Conservation (phyloP, 2,888 invertebrate species). For the Zygogramma bicolorata region DNA sequence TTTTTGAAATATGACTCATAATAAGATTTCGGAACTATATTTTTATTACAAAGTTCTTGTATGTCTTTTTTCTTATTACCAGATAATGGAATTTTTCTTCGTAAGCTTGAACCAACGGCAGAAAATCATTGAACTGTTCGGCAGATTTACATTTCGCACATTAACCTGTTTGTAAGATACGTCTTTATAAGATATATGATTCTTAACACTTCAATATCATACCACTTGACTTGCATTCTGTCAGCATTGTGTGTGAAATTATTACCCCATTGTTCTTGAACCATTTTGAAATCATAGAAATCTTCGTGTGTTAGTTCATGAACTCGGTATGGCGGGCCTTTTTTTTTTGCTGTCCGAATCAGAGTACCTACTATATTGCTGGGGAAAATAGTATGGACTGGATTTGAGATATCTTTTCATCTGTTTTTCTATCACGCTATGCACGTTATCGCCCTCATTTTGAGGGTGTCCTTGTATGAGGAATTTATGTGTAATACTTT, state of each 20-base stretch:
- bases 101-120: neutral
- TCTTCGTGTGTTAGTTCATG: no score
- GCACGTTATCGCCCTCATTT: neutral
- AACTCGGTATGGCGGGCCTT: neutral
- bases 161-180: neutral
- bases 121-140: no score
- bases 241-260: neutral
- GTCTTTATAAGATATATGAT: neutral
- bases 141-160: neutral
- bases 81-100: neutral
- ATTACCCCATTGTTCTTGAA: conserved; percentile 10
- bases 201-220: neutral
- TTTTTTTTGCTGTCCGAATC: neutral
- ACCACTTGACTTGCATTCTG: neutral
- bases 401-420: neutral
- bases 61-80: neutral
- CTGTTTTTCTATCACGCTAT: neutral
- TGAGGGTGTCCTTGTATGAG: neutral
- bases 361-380: neutral
- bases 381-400: neutral
- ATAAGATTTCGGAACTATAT: conserved; percentile 4
- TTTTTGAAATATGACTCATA: no score
- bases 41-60: neutral
- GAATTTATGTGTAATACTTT: neutral
- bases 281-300: neutral